A percentile compares a stretch with the other conserved stretches of the same genome.
phyloP scores from a whole-genome alignment of 1,140 invertebrate species.

The Papilio dardanus region DNA sequence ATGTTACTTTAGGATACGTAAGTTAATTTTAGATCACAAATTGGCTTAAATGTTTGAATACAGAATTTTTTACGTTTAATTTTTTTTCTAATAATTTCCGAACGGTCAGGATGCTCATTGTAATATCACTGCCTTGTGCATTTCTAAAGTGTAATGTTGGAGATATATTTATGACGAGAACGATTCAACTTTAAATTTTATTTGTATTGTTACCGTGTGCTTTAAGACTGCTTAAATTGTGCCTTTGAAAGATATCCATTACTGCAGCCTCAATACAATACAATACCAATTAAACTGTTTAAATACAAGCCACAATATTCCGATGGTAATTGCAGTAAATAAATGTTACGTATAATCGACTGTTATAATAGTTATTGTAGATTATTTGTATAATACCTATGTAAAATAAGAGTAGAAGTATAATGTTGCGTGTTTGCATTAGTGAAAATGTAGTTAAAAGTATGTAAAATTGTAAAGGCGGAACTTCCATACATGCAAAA shows the following conservation, averaged over 20 bases:
- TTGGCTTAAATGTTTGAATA: neutral
- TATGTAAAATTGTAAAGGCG: neutral
- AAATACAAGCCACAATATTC: slow-evolving; percentile 29
- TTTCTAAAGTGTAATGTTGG: slow-evolving; percentile 42
- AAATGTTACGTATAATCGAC: slow-evolving; percentile 36
- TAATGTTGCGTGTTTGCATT: slow-evolving; percentile 51
- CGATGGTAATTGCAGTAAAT: neutral
- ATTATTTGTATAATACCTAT: slow-evolving; percentile 56
- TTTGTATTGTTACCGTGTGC: slow-evolving; percentile 2
- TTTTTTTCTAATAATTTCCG: slow-evolving; percentile 44
- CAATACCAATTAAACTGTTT: neutral
- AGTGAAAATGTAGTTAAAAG: slow-evolving; percentile 35
- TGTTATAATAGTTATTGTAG: slow-evolving; percentile 47
- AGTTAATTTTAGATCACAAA: slow-evolving; percentile 22
- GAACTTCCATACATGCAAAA: slow-evolving; percentile 13
- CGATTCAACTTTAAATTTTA: neutral
- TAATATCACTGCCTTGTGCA: slow-evolving; percentile 73
- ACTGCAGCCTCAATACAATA: slow-evolving; percentile 16
- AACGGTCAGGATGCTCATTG: slow-evolving; percentile 78
- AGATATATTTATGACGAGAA: neutral
- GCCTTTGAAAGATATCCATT: slow-evolving; percentile 35
- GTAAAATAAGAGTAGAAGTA: slow-evolving; percentile 55
- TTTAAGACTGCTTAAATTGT: slow-evolving; percentile 37
- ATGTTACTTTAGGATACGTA: slow-evolving; percentile 21
- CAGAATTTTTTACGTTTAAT: slow-evolving; percentile 31